These are phyloP conservation scores for Otolemur garnettii DNA, from an alignment of 2,113 vertebrate species.

Conservation along the genomic window DNA sequence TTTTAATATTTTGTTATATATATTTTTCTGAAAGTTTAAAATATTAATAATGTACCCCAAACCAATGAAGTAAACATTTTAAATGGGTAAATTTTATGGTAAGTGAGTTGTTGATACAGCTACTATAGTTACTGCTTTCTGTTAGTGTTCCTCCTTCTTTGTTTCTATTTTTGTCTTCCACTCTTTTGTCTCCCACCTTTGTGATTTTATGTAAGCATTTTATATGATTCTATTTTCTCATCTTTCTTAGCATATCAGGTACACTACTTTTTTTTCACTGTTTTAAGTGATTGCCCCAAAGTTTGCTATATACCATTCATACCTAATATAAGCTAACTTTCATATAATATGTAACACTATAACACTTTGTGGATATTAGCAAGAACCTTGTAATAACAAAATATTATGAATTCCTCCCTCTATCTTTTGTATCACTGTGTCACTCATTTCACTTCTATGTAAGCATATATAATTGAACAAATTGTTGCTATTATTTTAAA, in stretches of 20 bases:
- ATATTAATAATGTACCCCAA: not conserved
- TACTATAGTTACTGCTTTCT: slow-evolving; percentile 24
- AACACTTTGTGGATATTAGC: not conserved
- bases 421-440: not conserved
- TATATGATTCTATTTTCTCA: not conserved
- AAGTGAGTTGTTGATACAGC: not conserved
- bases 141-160: not conserved
- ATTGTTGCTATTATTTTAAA: slow-evolving; percentile 32
- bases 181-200: not conserved
- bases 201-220: slow-evolving; percentile 8
- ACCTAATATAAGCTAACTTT: not conserved
- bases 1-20: not conserved
- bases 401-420: not conserved
- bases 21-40: not conserved
- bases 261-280: not conserved
- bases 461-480: not conserved
- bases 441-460: not conserved
- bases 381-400: slow-evolving; percentile 39
- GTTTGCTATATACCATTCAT: not conserved
- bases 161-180: not conserved
- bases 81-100: not conserved
- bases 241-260: not conserved
- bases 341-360: not conserved
- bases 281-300: not conserved
- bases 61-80: slow-evolving; percentile 12